These are phyloP conservation scores for Acrocephalus scirpaceus DNA, from an alignment of 2,797 vertebrate genomes.

Conservation along the genomic window DNA sequence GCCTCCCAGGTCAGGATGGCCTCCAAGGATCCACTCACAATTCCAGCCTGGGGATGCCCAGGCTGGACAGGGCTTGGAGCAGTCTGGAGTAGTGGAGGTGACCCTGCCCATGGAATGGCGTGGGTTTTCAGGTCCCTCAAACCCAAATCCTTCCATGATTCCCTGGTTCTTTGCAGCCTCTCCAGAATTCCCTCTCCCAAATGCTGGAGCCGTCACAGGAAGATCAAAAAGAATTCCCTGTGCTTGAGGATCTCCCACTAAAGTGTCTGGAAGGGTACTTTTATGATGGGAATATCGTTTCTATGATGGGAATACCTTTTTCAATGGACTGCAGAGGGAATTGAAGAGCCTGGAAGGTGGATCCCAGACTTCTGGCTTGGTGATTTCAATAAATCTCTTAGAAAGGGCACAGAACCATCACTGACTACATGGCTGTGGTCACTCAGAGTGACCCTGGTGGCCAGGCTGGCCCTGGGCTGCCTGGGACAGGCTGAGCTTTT, in stretches of 20 bases:
- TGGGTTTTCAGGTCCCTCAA: neutral
- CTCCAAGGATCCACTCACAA: neutral
- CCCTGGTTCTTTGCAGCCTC: neutral
- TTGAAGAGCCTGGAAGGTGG: neutral
- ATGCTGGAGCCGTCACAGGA: too few relatives aligned
- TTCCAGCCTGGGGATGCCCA: neutral
- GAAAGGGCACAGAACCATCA: neutral
- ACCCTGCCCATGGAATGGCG: neutral
- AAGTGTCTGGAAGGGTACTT: neutral
- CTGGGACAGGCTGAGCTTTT: neutral
- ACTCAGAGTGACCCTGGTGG: neutral
- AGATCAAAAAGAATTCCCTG: neutral
- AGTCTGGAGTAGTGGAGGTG: neutral
- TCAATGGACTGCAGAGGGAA: neutral
- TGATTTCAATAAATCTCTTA: neutral
- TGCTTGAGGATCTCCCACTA: neutral
- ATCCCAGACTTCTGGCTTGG: neutral
- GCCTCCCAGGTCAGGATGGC: neutral
- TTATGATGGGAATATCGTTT: neutral
- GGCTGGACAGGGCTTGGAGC: neutral
- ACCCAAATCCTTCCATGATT: neutral
- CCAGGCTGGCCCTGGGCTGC: neutral
- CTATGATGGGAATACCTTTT: neutral
- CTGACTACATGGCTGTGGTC: accelerated
- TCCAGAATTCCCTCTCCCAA: neutral